Evolutionary conservation across 2,113 vertebrate genomes (phyloP).

Genomic region (Axis porcinus): DNA sequence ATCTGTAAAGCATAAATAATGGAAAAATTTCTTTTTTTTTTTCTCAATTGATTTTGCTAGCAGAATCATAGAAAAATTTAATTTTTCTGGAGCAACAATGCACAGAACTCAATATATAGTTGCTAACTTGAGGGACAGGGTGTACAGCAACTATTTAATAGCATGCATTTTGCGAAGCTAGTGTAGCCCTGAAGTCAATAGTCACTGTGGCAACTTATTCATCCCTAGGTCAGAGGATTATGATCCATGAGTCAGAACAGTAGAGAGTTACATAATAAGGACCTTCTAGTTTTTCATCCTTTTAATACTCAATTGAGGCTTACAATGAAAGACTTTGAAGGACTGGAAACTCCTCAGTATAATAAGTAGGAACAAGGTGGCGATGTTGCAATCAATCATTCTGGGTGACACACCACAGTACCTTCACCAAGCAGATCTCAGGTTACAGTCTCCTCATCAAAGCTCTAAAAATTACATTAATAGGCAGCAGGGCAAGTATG

Average conservation of each 20-base stretch:
- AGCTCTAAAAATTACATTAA: background rate
- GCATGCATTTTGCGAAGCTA: background rate
- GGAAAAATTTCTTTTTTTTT: background rate
- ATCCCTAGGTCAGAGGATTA: background rate
- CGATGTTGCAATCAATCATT: background rate
- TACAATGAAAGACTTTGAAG: background rate
- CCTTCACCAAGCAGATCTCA: background rate
- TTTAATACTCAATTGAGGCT: background rate
- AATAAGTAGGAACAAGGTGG: background rate
- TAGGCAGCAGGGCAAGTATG: background rate
- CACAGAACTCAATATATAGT: background rate
- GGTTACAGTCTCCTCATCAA: background rate
- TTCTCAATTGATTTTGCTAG: background rate
- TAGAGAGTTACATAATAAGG: background rate
- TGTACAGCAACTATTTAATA: background rate
- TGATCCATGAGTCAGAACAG: background rate
- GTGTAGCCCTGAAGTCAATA: background rate
- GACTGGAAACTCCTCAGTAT: background rate
- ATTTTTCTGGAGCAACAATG: background rate
- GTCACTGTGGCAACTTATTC: background rate
- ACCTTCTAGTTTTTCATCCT: background rate
- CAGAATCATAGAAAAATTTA: background rate
- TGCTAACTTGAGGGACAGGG: background rate
- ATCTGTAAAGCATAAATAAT: background rate
- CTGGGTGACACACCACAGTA: background rate